Percentiles rank a stretch among this genome's conserved stretches.
phyloP scores from a whole-genome alignment of 2,888 invertebrate species.

The Vesta saturnalis region DNA sequence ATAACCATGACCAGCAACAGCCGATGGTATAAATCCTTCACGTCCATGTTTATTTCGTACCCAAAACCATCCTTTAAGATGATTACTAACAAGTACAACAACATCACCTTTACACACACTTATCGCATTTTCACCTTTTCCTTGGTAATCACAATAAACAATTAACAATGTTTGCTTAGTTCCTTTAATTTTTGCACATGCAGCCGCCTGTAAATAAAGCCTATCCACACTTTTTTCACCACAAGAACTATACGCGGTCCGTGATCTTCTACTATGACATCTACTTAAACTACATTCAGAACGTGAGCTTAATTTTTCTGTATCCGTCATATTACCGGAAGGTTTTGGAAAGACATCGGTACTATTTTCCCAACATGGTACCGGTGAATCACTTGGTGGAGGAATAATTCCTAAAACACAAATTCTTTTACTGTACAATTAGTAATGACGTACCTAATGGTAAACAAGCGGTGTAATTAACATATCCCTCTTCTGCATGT shows the following conservation, averaged over 20 bases:
- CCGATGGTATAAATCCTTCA: constrained; percentile 82
- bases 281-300: constrained; percentile 74
- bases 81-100: constrained; percentile 72
- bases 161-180: constrained; percentile 76
- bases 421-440: not conserved
- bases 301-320: constrained; percentile 72
- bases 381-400: constrained; percentile 67
- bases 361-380: constrained; percentile 84
- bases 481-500: constrained; percentile 85
- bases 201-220: constrained; percentile 72
- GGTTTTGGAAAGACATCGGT: constrained; percentile 84
- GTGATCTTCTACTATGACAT: constrained; percentile 55
- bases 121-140: constrained; percentile 68
- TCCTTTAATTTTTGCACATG: constrained; percentile 57
- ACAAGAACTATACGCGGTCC: constrained; percentile 61
- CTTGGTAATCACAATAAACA: constrained; percentile 74
- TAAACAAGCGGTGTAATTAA: constrained; percentile 79
- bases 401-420: constrained; percentile 59
- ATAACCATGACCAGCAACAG: constrained; percentile 81
- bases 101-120: constrained; percentile 79
- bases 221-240: constrained; percentile 79
- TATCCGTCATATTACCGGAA: constrained; percentile 83
- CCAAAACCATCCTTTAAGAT: constrained; percentile 77
- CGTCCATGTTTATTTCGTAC: constrained; percentile 75
- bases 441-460: constrained; percentile 69